Evolutionary conservation across 2,888 invertebrate species (phyloP).

Genomic region (Chloroclysta siterata): DNA sequence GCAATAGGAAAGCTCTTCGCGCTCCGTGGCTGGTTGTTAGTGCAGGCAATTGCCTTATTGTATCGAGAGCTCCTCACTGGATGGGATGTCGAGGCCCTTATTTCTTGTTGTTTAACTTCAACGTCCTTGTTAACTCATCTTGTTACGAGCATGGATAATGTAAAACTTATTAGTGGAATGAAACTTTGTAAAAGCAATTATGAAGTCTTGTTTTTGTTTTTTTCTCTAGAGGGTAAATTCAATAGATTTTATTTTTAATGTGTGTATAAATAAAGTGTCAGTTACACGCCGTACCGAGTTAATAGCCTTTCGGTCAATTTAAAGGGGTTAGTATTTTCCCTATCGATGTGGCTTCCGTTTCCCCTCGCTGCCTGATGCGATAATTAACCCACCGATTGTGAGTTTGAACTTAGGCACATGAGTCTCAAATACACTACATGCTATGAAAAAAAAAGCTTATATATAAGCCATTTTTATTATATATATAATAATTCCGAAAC

Average conservation of each 20-base stretch:
- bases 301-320: conserved; percentile 32
- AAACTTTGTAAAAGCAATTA: conserved; percentile 36
- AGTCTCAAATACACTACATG: conserved; percentile 3
- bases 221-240: conserved; percentile 25
- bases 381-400: conserved; percentile 26
- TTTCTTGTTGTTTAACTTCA: conserved; percentile 52
- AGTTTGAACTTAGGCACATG: conserved; percentile 14
- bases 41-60: conserved; percentile 64
- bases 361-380: conserved; percentile 22
- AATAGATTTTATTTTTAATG: conserved; percentile 20
- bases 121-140: conserved; percentile 39
- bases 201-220: conserved; percentile 25
- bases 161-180: conserved; percentile 39
- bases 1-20: conserved; percentile 42
- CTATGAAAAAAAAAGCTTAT: background rate
- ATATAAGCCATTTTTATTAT: no score
- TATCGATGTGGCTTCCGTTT: conserved; percentile 26
- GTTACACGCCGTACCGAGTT: conserved; percentile 26
- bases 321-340: conserved; percentile 27
- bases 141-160: conserved; percentile 36
- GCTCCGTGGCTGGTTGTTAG: conserved; percentile 54
- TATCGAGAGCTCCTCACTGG: conserved; percentile 54
- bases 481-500: no score
- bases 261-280: conserved; percentile 17
- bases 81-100: conserved; percentile 48